phyloP scores from a whole-genome alignment of 1,140 invertebrate species.

The Euwallacea similis region DNA sequence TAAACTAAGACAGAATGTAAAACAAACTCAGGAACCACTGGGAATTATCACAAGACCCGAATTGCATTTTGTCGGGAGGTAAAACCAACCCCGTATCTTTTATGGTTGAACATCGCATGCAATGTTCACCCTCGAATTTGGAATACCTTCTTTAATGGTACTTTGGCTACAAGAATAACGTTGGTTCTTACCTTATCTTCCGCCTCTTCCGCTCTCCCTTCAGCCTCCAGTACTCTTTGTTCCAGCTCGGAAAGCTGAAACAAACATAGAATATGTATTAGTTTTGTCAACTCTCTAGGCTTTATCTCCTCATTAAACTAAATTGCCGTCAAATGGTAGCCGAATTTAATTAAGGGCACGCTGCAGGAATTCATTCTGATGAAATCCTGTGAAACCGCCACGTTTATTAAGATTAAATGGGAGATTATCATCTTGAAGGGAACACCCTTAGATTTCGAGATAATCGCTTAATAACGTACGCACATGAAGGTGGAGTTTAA shows the following conservation, averaged over 20 bases:
- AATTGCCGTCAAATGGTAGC: background rate
- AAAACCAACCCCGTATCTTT: no score
- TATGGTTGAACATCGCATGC: no score
- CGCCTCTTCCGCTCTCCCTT: slow-evolving; percentile 85
- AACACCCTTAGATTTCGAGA: background rate
- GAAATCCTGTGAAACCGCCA: background rate
- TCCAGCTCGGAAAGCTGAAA: slow-evolving; percentile 90
- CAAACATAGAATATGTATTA: slow-evolving; percentile 52
- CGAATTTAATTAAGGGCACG: background rate
- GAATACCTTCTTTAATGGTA: no score
- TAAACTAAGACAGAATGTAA: no score
- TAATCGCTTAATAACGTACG: no score
- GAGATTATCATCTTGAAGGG: background rate
- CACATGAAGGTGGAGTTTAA: no score
- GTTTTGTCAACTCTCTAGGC: background rate
- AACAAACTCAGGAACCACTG: no score
- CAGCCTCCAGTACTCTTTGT: slow-evolving; percentile 85
- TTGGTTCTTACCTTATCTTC: slow-evolving; percentile 80
- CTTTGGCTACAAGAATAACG: no score
- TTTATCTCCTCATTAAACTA: background rate
- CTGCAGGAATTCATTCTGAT: background rate
- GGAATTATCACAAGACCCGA: no score
- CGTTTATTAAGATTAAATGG: slow-evolving; percentile 5
- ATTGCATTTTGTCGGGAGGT: no score
- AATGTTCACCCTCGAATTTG: no score